phyloP scores from a whole-genome alignment of 2,113 vertebrate species.

The Brachyhypopomus gauderio region DNA sequence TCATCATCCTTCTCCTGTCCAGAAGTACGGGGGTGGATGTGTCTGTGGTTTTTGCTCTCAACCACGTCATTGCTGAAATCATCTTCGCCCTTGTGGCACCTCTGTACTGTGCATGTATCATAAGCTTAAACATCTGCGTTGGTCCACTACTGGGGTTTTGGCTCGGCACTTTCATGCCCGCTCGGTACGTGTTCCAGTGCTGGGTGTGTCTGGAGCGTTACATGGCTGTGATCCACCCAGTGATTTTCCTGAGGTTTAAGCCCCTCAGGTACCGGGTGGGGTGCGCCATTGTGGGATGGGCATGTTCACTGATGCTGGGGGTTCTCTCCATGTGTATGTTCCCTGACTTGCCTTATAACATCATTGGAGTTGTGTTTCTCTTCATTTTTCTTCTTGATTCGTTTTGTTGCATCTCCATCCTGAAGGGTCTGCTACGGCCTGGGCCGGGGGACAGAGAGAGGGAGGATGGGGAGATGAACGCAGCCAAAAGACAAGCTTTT shows the following conservation, averaged over 20 bases:
- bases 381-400: slow-evolving; percentile 19
- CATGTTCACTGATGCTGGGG: background rate
- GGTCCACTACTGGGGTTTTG: slow-evolving; percentile 27
- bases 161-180: slow-evolving; percentile 24
- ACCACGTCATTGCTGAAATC: slow-evolving; percentile 4
- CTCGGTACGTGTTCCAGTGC: slow-evolving; percentile 40
- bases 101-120: slow-evolving; percentile 9
- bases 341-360: background rate
- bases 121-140: background rate
- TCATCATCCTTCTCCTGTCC: slow-evolving; percentile 20
- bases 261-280: slow-evolving; percentile 30
- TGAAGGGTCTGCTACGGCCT: slow-evolving; percentile 31
- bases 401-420: slow-evolving; percentile 28
- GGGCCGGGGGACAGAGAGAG: slow-evolving; percentile 18
- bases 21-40: slow-evolving; percentile 5
- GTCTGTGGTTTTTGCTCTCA: slow-evolving; percentile 19
- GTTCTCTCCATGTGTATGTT: background rate
- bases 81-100: slow-evolving; percentile 16
- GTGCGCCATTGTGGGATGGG: background rate
- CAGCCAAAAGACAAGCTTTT: slow-evolving; percentile 41
- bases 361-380: slow-evolving; percentile 8
- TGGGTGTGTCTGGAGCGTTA: slow-evolving; percentile 40
- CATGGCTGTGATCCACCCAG: slow-evolving; percentile 41
- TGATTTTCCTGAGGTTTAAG: slow-evolving; percentile 33
- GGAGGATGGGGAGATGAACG: slow-evolving; percentile 1